A percentile compares a stretch with the other conserved stretches of the same genome.
phyloP scores from a whole-genome alignment of 2,888 invertebrate genomes.

The Enchytraeus crypticus region DNA sequence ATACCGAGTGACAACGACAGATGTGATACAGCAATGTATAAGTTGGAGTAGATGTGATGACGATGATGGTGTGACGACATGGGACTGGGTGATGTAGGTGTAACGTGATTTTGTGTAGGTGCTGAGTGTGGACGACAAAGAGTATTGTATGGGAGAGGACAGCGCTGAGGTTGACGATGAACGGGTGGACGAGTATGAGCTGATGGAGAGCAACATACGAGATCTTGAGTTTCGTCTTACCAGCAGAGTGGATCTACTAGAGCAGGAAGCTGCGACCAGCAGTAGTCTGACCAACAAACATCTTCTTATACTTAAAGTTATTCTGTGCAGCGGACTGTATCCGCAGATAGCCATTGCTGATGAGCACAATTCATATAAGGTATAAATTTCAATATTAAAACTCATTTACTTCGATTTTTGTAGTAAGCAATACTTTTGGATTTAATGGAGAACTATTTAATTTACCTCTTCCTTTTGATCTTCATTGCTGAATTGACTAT shows the following conservation, averaged over 20 bases:
- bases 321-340: constrained; percentile 83
- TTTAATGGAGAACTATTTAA: too few relatives aligned
- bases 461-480: too few relatives aligned
- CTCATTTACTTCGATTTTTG: too few relatives aligned
- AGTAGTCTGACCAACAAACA: constrained; percentile 37
- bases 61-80: too few relatives aligned
- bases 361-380: constrained; percentile 82
- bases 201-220: constrained; percentile 63
- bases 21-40: too few relatives aligned
- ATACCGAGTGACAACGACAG: too few relatives aligned
- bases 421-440: too few relatives aligned
- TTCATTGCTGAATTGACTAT: too few relatives aligned
- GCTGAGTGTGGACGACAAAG: constrained; percentile 50
- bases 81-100: too few relatives aligned
- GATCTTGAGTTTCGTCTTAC: constrained; percentile 78
- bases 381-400: too few relatives aligned
- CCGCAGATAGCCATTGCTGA: constrained; percentile 89
- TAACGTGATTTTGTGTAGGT: constrained; percentile 50
- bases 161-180: constrained; percentile 42
- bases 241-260: constrained; percentile 56
- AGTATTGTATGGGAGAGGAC: constrained; percentile 3
- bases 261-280: constrained; percentile 39
- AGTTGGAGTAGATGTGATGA: too few relatives aligned
- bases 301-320: constrained; percentile 52
- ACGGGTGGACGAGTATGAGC: constrained; percentile 55